Evolutionary conservation across 2,797 vertebrate genomes (phyloP).

Genomic region (Chrysolophus pictus): DNA sequence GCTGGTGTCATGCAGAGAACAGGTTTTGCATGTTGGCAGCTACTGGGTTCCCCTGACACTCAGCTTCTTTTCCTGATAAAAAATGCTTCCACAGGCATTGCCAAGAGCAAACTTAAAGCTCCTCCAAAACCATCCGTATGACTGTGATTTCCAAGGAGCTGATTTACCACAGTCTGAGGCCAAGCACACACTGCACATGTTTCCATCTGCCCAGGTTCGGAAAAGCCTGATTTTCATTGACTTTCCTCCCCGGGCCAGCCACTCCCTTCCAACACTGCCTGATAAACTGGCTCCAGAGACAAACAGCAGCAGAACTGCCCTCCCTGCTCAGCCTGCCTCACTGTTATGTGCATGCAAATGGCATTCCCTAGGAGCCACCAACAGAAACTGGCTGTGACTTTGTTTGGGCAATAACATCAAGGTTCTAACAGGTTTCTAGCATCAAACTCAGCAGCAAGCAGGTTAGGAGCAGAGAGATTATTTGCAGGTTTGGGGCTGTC

Average conservation of each 20-base stretch:
- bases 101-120: not conserved
- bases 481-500: not conserved
- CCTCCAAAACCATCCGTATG: conserved; percentile 3
- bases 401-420: not conserved
- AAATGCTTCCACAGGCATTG: not conserved
- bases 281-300: conserved; percentile 70
- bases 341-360: conserved; percentile 5
- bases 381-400: conserved; percentile 34
- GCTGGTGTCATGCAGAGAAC: not conserved
- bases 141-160: conserved; percentile 26
- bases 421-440: not conserved
- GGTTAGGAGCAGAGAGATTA: not conserved
- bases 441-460: not conserved
- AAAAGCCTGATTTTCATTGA: conserved; percentile 50
- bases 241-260: conserved; percentile 50
- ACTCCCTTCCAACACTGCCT: conserved; percentile 62
- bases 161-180: conserved; percentile 42
- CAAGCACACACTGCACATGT: conserved; percentile 14
- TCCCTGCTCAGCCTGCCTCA: not conserved
- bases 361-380: not conserved
- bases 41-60: not conserved
- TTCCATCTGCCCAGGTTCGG: conserved; percentile 53
- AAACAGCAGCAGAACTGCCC: not conserved
- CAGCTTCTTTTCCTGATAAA: not conserved
- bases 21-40: not conserved